Conservation (phyloP, 2,888 invertebrate genomes). For the Aleiodes alternator region DNA sequence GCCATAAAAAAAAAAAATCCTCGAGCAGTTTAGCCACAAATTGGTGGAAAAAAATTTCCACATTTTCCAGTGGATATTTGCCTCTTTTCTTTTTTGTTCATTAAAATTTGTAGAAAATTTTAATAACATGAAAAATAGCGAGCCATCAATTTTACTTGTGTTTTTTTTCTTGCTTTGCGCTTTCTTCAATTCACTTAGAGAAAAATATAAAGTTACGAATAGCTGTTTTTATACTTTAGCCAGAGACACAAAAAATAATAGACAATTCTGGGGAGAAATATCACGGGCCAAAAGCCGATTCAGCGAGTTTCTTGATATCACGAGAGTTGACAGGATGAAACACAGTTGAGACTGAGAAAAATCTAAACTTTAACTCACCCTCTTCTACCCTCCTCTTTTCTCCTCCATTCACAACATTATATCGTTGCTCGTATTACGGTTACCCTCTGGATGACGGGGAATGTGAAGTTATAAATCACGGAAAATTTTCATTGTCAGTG, state of each 20-base stretch:
- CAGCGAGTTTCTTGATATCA: conserved; percentile 12
- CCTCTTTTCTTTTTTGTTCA: too few species aligned
- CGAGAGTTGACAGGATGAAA: conserved; percentile 27
- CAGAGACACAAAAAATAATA: not conserved
- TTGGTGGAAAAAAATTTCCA: conserved; percentile 57
- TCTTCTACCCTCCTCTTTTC: not conserved
- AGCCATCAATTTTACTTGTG: not conserved
- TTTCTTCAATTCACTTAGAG: not conserved
- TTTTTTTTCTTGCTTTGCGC: not conserved
- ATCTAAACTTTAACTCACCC: conserved; percentile 25
- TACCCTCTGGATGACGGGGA: conserved; percentile 11
- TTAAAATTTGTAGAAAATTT: too few species aligned
- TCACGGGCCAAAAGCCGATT: conserved; percentile 9
- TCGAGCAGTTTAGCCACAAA: conserved; percentile 64
- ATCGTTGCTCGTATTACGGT: conserved; percentile 26
- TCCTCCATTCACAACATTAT: not conserved
- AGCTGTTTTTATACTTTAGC: not conserved
- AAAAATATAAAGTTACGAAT: not conserved
- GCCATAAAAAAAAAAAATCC: conserved; percentile 56
- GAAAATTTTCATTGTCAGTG: conserved; percentile 28
- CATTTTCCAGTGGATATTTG: not conserved
- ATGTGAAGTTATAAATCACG: conserved; percentile 30
- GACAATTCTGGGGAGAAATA: conserved; percentile 5
- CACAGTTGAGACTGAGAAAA: conserved; percentile 21
- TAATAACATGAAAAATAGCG: too few species aligned